Percentiles rank a stretch among this genome's conserved stretches.
phyloP scores from a whole-genome alignment of 2,113 vertebrate species.

The Dasypus novemcinctus region DNA sequence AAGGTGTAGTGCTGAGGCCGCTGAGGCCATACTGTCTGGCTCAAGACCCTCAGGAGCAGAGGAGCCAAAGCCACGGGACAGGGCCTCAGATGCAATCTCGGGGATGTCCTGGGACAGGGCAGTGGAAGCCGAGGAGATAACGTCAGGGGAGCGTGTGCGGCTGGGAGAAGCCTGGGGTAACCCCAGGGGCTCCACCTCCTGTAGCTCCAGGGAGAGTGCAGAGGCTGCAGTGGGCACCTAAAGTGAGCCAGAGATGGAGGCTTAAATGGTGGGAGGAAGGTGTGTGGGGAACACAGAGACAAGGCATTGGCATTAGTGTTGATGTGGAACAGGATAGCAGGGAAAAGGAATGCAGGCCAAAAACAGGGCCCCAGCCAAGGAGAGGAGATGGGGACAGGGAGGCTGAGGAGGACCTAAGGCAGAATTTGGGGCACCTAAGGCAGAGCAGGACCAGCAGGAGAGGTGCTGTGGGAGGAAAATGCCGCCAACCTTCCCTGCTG shows the following conservation, averaged over 20 bases:
- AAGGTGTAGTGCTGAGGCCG: slow-evolving; percentile 92
- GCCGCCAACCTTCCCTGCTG: not conserved
- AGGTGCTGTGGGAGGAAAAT: not conserved
- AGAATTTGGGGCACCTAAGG: not conserved
- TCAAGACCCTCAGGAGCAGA: slow-evolving; percentile 81
- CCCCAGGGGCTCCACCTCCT: slow-evolving; percentile 90
- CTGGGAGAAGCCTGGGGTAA: slow-evolving; percentile 93
- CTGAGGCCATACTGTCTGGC: slow-evolving; percentile 95
- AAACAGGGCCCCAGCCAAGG: not conserved
- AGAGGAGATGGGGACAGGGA: not conserved
- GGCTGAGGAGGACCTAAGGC: no score
- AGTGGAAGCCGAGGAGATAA: slow-evolving; percentile 98
- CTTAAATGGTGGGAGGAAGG: not conserved
- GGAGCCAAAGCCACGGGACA: slow-evolving; percentile 87
- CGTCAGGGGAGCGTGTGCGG: slow-evolving; percentile 94
- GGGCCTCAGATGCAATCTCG: slow-evolving; percentile 95
- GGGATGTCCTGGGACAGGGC: slow-evolving; percentile 97
- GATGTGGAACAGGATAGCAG: not conserved
- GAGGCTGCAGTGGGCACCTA: slow-evolving; percentile 83
- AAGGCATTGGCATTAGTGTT: not conserved
- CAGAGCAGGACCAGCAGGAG: not conserved
- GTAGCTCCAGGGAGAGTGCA: slow-evolving; percentile 87
- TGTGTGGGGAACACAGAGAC: not conserved
- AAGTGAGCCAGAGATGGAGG: not conserved
- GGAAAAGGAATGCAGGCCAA: not conserved